Base-by-base conservation (phyloP, 2,797 vertebrate genomes). In the Pteronotus mesoamericanus region DNA sequence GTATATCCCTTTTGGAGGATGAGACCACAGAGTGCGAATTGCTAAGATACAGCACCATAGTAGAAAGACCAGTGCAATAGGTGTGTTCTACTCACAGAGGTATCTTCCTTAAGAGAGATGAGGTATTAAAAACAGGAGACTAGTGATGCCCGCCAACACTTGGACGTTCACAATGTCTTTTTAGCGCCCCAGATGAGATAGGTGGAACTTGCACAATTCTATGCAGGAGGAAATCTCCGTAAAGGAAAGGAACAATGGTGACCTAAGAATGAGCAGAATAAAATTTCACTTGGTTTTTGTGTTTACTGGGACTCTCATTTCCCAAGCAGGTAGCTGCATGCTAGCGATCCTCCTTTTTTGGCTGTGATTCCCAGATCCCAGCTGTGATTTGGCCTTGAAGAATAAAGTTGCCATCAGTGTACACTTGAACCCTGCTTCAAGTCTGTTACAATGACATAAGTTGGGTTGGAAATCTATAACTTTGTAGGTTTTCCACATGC, bases 361-460 rank as follows among this genome's bases (percentile, higher is more conserved):
- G 24, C 89, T 44, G 4, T 57, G 53, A 77, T 64, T 94, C 59
- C 86, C 77, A 94, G 90, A 46, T 18, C 79, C 87, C 85, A 91
- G 34, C 26, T 94, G 91, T 59, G n/a, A 89, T 92, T 87, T 83
- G 85, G 61, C 75, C 72, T 77, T 89, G 96, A 96, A 82, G 34
- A 96, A 93, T 88, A 95, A 84, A 89, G 88, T 78, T 92, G 29
- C 80, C 21, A 91, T 71, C 74, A 97, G 74, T 44, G 72, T 95
- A 96, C 89, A 97, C 66, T 79, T 86, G 55, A 83, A 91, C 18
- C 22, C 74, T 97, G 98, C 84, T 97, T 72, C 59, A 92, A 83
- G 0, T 95, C 97, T 92, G 10, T 94, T 48, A 71, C 86, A 96
- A 92, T 96, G 97, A 83, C 34, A 53, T 95, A 55, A 55, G 4